Base-by-base conservation (phyloP, 2,113 vertebrate species). In the Centropus bengalensis region DNA sequence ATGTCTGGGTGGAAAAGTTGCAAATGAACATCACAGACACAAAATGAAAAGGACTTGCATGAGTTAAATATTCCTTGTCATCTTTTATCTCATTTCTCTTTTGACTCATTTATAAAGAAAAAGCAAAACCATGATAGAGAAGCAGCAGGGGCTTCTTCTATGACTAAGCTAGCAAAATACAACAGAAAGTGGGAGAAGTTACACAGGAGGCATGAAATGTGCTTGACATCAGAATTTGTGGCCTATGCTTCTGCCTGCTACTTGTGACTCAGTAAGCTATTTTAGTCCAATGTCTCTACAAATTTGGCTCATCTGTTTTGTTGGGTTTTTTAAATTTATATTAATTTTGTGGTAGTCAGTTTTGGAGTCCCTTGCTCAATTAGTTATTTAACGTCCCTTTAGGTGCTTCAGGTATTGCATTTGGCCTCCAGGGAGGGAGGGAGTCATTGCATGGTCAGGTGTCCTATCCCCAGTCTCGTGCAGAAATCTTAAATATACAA, bases 131-230 rank as follows among this genome's bases (percentile, higher is more conserved):
- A 27, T 83, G 63, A 66, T 49, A 54, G 44, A 64, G 56, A 63
- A 94, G 59, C 51, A 89, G 40, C 55, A 32, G 51, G 42, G 26
- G 10, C 26, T 91, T 62, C 55, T 85, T 89, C 75, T 86, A 22
- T 86, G 67, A 88, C 55, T 87, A 79, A 92, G n/a, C 88, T 88
- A 92, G 70, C 28, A 73, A 94, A 96, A 85, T 59, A 66, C 74
- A 92, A 68, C 30, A 91, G 49, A 84, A 94, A 80, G 55, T 80
- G 54, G 54, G 45, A 85, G 74, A 91, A 82, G 42, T 85, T 79
- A 76, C 9, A 49, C 4, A 19, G 42, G 64, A 90, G 73, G 33
- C 22, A 33, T 66, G 23, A 84, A 68, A 55, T 79, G 28, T 84
- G 24, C 67, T 75, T 89, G 69, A 67, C 51, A 62, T 67, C 54